phyloP scores from a whole-genome alignment of 2,113 vertebrate species.

The Crotalus helleri region DNA sequence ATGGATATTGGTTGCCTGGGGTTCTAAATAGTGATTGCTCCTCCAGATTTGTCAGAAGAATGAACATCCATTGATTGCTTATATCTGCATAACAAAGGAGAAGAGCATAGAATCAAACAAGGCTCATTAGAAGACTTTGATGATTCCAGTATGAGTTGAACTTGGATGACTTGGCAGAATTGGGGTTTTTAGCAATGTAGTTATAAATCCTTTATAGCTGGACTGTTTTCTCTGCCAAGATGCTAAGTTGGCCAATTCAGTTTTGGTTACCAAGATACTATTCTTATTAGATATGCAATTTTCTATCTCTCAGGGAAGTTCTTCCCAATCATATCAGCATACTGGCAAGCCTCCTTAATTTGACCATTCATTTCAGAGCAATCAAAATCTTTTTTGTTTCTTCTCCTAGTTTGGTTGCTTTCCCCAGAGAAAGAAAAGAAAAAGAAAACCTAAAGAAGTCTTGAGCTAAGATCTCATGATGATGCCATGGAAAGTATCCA shows the following conservation, averaged over 20 bases:
- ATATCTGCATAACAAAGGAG: not conserved
- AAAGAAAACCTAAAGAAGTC: not conserved
- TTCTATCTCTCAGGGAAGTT: not conserved
- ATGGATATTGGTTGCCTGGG: not conserved
- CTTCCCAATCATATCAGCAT: not conserved
- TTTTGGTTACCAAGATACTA: not conserved
- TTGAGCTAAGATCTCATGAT: not conserved
- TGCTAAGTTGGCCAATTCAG: not conserved
- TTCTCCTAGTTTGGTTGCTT: not conserved
- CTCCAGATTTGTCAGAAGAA: not conserved
- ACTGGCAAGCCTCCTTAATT: not conserved
- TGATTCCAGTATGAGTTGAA: not conserved
- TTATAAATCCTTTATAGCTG: not conserved
- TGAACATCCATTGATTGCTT: not conserved
- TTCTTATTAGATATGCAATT: not conserved
- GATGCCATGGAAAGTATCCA: not conserved
- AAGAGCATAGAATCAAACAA: not conserved
- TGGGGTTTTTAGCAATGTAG: not conserved
- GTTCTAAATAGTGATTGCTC: not conserved
- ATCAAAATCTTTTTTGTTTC: not conserved
- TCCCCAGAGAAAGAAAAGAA: not conserved
- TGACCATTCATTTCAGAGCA: not conserved
- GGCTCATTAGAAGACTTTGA: not conserved
- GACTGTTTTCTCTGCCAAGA: not conserved
- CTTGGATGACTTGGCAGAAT: not conserved